Evolutionary conservation across 2,797 vertebrate genomes (phyloP), one percentile per base, ranked within the genome.

Genomic region (Morus bassanus): DNA sequence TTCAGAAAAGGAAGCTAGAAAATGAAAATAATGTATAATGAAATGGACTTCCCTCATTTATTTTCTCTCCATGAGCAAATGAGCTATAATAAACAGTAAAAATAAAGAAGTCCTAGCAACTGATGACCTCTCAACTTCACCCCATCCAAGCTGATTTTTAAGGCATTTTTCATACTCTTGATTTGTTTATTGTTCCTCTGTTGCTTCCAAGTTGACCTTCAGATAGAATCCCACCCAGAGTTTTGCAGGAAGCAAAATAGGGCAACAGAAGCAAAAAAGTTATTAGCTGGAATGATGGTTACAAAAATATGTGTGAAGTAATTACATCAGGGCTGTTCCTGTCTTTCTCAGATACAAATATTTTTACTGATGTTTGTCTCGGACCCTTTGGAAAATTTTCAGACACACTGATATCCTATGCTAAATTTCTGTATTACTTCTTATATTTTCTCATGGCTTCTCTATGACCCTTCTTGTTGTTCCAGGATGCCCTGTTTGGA

Each of bases 161-260:
- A 87, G 56, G 74, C 79, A 89, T 89, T 88, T 94, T 93, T 96
- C 60, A 50, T 94, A 60, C 18, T 76, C 67, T 56, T 76, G 11
- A 22, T 85, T 89, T 97, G 89, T 96, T 97, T 96, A 74, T 96
- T 93, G 31, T 96, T 95, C 79, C 33, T 91, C 51, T 91, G n/a
- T 41, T 85, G 63, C 51, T 95, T 87, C 80, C 77, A 93, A 94
- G 67, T 15, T 87, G 67, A 93, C 86, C 41, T 91, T 74, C 56
- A 70, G 88, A 93, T 79, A 94, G 53, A 41, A 90, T 91, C 56
- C 79, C 88, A 85, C 83, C 27, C 90, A 86, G 63, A 85, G 23
- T 74, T 94, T 74, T 85, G 37, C 39, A 95, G 79, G 70, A 91
- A 86, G 75, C 10, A 79, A 90, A 93, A 74, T 0, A 91, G 60